Evolutionary conservation across 2,888 invertebrate genomes (phyloP), one percentile per base, ranked within the genome.

Genomic region (Mythimna lalbum): DNA sequence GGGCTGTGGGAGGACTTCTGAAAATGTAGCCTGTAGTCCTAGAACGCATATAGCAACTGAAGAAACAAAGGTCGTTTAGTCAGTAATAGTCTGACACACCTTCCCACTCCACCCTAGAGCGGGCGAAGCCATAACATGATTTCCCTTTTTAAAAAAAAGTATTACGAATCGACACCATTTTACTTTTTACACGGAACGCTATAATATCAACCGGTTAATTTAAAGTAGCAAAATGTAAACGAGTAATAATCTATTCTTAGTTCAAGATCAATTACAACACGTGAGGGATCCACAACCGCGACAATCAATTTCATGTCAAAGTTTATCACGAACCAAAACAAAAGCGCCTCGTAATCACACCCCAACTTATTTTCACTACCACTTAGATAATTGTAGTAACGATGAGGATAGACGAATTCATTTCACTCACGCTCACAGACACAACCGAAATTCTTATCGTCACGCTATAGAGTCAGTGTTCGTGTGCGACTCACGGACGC

Each of bases 341-440:
- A 63, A 65, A 57, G 10, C 14, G 43, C 21, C 9, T 31, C 53
- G 53, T 57, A 53, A 60, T 76, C 53, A 23, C 23, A 10, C 47
- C 36, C 36, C 7, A 55, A 63, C 59, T 53, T 36, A 55, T 76
- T 60, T 63, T 39, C 68, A 69, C 52, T 21, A 49, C 31, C 59
- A 76, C 75, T 76, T 63, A 75, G 31, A 68, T 78, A 78, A 78
- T 62, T 72, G 23, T 55, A 77, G 50, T 74, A 73, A 75, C 68
- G 31, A 68, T 63, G 62, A 67, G 39, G 63, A 49, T 43, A 65
- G 70, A 59, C 55, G 55, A 57, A 57, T 52, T 65, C 70, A 66
- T 68, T 73, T 69, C 78, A 50, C 62, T 36, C 59, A 69, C 78
- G 9, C 75, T 76, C 76, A 78, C 66, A 64, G 3, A 60, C 17